These are phyloP conservation scores for Xerus rutilus DNA, from an alignment of 2,797 vertebrate genomes.

Conservation along the genomic window DNA sequence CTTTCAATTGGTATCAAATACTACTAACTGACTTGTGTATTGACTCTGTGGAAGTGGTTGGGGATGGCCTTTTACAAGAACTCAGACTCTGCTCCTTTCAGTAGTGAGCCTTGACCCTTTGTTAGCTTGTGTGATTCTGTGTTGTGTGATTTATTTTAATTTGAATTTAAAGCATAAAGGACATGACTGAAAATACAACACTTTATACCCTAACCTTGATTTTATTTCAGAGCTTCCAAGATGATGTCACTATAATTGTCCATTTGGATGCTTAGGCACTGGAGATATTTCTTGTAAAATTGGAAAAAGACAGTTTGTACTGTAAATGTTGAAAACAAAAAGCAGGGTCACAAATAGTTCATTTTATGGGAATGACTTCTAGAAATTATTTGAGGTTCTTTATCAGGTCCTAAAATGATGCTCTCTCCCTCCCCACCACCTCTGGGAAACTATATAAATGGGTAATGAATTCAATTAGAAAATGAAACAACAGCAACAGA, in stretches of 20 bases:
- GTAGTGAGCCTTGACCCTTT: background rate
- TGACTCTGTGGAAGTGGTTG: background rate
- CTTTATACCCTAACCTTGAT: background rate
- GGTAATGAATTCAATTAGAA: background rate
- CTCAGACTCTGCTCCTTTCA: slow-evolving; percentile 2
- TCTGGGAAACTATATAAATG: background rate
- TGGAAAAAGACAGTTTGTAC: background rate
- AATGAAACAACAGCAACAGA: background rate
- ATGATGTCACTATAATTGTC: background rate
- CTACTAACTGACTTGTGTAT: background rate
- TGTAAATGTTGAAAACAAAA: slow-evolving; percentile 30
- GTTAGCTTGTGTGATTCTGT: background rate
- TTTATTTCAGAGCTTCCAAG: background rate
- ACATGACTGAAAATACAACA: background rate
- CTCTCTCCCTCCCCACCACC: background rate
- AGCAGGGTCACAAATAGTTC: background rate
- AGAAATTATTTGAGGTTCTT: background rate
- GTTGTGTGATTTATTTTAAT: background rate
- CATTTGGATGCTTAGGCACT: background rate
- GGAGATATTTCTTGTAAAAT: background rate
- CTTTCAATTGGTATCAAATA: background rate
- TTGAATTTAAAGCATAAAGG: slow-evolving; percentile 17
- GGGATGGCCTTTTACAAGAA: background rate
- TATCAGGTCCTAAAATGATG: slow-evolving; percentile 31
- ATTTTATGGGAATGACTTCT: background rate